Evolutionary conservation across 2,797 vertebrate genomes (phyloP).

Genomic region (Heterohyrax brucei): DNA sequence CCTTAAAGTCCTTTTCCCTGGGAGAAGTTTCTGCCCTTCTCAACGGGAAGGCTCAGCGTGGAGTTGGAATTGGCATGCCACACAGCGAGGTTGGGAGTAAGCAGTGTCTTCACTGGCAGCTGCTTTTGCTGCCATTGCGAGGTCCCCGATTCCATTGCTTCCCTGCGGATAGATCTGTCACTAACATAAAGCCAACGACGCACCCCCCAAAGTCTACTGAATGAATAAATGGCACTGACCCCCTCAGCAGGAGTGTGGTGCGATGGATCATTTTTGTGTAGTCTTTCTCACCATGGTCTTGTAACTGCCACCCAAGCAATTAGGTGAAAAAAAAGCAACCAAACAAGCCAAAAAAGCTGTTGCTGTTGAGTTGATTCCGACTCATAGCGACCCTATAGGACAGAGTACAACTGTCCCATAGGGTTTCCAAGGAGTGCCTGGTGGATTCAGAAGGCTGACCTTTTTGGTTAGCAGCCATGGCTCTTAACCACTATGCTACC

Average conservation of each 20-base stretch:
- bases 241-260: not conserved
- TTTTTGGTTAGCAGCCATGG: too few relatives aligned
- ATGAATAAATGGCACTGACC: not conserved
- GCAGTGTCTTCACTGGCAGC: not conserved
- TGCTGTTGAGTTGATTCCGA: too few relatives aligned
- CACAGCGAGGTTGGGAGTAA: not conserved
- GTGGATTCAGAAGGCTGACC: too few relatives aligned
- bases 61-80: constrained; percentile 26
- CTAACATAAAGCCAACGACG: not conserved
- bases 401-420: too few relatives aligned
- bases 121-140: not conserved
- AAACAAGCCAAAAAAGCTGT: too few relatives aligned
- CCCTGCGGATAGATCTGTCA: not conserved
- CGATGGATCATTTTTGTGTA: too few relatives aligned
- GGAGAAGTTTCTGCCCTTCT: constrained; percentile 28
- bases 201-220: not conserved
- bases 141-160: not conserved
- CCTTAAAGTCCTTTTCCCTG: constrained; percentile 48
- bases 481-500: too few relatives aligned
- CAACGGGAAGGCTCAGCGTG: not conserved
- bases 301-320: too few relatives aligned
- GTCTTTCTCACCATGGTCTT: too few relatives aligned
- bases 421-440: too few relatives aligned
- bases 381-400: too few relatives aligned
- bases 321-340: too few relatives aligned